Percentiles rank a stretch among this genome's conserved stretches.
These are phyloP conservation scores for Dipodomys merriami DNA, from an alignment of 2,113 vertebrate genomes.

Conservation along the genomic window DNA sequence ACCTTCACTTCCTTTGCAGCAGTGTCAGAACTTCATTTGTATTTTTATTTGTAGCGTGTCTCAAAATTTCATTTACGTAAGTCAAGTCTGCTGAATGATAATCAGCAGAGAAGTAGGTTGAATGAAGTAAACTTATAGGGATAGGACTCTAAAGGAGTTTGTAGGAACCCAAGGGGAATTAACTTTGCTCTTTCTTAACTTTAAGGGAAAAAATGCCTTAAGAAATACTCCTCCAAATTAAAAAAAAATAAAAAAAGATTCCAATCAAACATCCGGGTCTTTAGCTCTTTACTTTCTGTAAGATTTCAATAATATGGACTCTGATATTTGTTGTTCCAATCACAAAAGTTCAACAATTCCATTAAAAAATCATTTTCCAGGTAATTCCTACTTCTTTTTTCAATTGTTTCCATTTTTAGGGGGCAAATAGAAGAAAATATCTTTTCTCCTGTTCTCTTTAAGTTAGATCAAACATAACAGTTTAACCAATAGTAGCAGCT, in stretches of 20 bases:
- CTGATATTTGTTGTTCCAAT: not conserved
- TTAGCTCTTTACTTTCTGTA: not conserved
- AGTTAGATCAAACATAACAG: not conserved
- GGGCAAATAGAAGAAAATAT: not conserved
- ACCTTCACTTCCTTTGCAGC: too few species aligned
- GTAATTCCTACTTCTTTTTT: not conserved
- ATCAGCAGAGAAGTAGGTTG: not conserved
- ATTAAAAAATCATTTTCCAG: not conserved
- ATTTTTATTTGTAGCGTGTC: too few species aligned
- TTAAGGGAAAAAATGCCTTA: not conserved
- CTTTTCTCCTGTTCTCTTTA: not conserved
- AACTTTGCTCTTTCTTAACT: not conserved
- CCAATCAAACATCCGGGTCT: not conserved
- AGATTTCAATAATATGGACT: not conserved
- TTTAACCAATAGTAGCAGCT: not conserved
- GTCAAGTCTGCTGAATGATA: not conserved
- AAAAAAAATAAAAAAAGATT: constrained; percentile 6
- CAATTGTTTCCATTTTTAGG: not conserved
- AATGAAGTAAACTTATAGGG: not conserved
- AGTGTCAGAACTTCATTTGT: too few species aligned
- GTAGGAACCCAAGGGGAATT: not conserved
- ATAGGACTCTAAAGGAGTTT: not conserved
- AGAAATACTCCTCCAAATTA: not conserved
- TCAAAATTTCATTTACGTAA: too few species aligned
- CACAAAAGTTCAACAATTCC: not conserved